Evolutionary conservation across 2,113 vertebrate genomes (phyloP), one percentile per base, ranked within the genome.

Genomic region (Pipa parva): DNA sequence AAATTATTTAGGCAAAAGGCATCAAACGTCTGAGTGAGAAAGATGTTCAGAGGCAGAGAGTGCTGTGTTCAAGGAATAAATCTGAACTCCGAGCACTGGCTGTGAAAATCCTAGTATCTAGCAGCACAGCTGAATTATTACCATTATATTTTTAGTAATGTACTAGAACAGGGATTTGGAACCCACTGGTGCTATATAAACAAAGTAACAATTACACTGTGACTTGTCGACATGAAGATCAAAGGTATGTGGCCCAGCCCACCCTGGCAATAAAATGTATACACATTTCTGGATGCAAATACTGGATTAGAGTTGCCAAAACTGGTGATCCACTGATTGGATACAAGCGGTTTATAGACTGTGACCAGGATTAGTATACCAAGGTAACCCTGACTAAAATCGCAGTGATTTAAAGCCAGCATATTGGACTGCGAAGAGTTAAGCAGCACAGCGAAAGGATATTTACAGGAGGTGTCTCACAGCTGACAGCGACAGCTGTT

Each of bases 401-500:
- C 39, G n/a, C 39, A 7, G 11, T 20, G 28, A 58, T 36, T 25
- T 17, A 28, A 55, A 12, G 51, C 15, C 42, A 5, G 18, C 24
- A 42, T 2, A 11, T 11, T 7, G 77, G 57, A 59, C 2, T 0
- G 69, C 72, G 74, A 85, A 75, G 85, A 76, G 83, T 87, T 85
- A 84, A 87, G 28, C 69, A 71, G 56, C 48, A 72, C 75, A 74
- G 50, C 69, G 71, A 74, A 71, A 75, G 82, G 79, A 69, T 85
- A 81, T 81, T 76, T 83, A 83, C 77, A 74, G 79, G 81, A 73
- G 72, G 81, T 62, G 61, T 73, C 72, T 79, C 81, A 74, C 85
- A 89, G 85, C 85, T 89, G 88, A 86, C 83, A 84, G 79, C 70
- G 79, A 80, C 89, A 89, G 88, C 84, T 90, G 88, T 78, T 82